A percentile compares a stretch with the other conserved stretches of the same genome.
Evolutionary conservation across 2,888 invertebrate genomes (phyloP).

Genomic region (Ormyrus rosae): DNA sequence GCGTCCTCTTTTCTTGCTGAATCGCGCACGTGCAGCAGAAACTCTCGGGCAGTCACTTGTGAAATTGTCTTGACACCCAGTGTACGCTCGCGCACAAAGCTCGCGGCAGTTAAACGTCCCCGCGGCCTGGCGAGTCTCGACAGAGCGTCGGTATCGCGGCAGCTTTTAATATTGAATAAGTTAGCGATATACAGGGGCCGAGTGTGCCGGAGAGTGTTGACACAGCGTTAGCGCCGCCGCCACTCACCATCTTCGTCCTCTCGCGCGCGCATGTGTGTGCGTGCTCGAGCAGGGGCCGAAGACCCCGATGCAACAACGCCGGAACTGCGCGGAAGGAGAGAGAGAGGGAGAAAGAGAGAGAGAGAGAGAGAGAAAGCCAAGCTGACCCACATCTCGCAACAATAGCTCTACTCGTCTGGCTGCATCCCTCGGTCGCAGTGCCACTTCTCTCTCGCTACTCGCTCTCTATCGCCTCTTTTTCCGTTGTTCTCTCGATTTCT

Average conservation of each 20-base stretch:
- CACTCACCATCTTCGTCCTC: constrained; percentile 42
- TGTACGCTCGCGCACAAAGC: constrained; percentile 32
- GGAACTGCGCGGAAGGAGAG: constrained; percentile 64
- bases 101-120: constrained; percentile 29
- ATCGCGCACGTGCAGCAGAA: not conserved
- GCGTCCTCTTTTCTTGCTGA: constrained; percentile 2
- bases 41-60: constrained; percentile 33
- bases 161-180: constrained; percentile 62
- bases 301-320: constrained; percentile 56
- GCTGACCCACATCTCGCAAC: constrained; percentile 62
- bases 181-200: constrained; percentile 59
- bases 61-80: constrained; percentile 43
- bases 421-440: constrained; percentile 52
- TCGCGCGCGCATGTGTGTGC: not conserved
- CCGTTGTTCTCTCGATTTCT: constrained; percentile 40
- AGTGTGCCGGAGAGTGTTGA: constrained; percentile 58
- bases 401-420: constrained; percentile 59
- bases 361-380: constrained; percentile 38
- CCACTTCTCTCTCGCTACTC: constrained; percentile 1
- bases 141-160: constrained; percentile 31
- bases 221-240: constrained; percentile 56
- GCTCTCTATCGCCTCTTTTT: constrained; percentile 35
- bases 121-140: constrained; percentile 1
- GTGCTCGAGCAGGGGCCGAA: not conserved
- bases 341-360: constrained; percentile 47